Evolutionary conservation across 2,888 invertebrate genomes (phyloP).

Genomic region (Melieria picta): DNA sequence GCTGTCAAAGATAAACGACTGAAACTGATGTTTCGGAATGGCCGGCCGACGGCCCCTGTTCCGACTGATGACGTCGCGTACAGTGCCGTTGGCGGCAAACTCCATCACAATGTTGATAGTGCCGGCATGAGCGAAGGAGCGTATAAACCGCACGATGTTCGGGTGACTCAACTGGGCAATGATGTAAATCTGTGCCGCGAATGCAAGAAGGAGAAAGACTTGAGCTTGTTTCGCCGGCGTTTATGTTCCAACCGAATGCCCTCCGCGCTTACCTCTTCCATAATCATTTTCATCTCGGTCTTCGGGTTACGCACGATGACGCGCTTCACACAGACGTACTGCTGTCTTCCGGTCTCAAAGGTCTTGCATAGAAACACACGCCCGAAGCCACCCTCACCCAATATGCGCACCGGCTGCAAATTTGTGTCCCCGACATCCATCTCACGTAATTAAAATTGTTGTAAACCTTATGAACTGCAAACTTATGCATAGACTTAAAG

Average conservation of each 20-base stretch:
- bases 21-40: conserved; percentile 48
- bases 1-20: conserved; percentile 66
- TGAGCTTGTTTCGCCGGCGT: background rate
- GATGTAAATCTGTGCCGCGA: conserved; percentile 55
- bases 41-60: conserved; percentile 23
- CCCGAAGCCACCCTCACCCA: conserved; percentile 60
- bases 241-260: background rate
- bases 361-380: conserved; percentile 56
- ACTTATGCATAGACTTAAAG: no score
- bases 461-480: no score
- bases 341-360: conserved; percentile 37
- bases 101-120: conserved; percentile 64
- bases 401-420: conserved; percentile 49
- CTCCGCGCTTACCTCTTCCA: conserved; percentile 52
- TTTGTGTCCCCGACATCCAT: conserved; percentile 58
- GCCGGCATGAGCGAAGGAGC: conserved; percentile 53
- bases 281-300: conserved; percentile 53
- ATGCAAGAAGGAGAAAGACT: conserved; percentile 26
- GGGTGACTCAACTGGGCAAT: conserved; percentile 63
- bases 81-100: conserved; percentile 59
- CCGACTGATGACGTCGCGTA: conserved; percentile 52
- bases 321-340: conserved; percentile 59
- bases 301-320: conserved; percentile 55
- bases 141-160: conserved; percentile 59
- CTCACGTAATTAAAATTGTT: background rate